Base-by-base conservation (phyloP, 2,797 vertebrate genomes). In the Arremon brunneinucha region DNA sequence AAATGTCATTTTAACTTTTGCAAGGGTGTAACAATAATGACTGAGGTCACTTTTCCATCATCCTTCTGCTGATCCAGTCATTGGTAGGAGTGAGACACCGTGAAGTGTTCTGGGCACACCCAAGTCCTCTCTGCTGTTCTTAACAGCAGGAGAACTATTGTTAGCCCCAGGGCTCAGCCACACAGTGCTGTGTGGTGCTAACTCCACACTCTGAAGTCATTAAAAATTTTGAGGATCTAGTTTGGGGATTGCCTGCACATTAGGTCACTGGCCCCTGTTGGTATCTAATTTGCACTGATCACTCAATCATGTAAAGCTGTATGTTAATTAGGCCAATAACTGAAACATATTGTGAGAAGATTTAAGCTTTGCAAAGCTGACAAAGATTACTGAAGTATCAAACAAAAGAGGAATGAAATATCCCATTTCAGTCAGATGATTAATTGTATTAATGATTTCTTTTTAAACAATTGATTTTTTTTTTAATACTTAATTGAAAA, bases 321-420 rank as follows among this genome's bases (percentile, higher is more conserved):
- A 49, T 34, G 59, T 65, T 92, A 95, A 95, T 85, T 78, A 93
- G 57, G 35, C 41, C 47, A 93, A 70, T 76, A 83, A 89, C 32
- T 14, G 60, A 83, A 89, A 87, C 64, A 65, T 43, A 84, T 21
- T 74, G 41, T 62, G 83, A 17, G 14, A 35, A 78, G 75, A 94
- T 30, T 92, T 85, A 87, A 81, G 53, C 44, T 43, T 93, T 62
- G 19, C 72, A 93, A 89, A 90, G 37, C 90, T 78, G 78, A 57
- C 52, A 64, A 67, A 86, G 67, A 89, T 80, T 83, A 87, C 64
- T 89, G 34, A 94, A 75, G 35, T 41, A 67, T 77, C 37, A 89
- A 83, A 89, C 41, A 69, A 83, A 92, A 84, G 47, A 85, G 79
- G 32, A 65, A 72, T 0, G 3, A 14, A 81, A 86, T 39, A 89